Percentiles rank a stretch among this genome's conserved stretches.
Conservation (phyloP, 2,113 vertebrate genomes). For the Lutjanus erythropterus region DNA sequence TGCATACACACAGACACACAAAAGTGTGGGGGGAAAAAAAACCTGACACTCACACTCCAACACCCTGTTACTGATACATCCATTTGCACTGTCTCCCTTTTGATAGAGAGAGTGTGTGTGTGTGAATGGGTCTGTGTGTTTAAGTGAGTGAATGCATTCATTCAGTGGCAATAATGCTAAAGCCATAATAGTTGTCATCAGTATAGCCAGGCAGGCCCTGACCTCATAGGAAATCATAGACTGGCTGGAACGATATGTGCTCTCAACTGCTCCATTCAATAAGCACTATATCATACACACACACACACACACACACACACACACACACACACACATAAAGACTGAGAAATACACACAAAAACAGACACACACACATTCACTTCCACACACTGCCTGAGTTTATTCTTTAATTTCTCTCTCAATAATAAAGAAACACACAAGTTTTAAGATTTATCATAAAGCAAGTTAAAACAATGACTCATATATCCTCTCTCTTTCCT, state of each 20-base stretch:
- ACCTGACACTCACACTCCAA: background rate
- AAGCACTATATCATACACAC: conserved; percentile 42
- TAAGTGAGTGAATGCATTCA: conserved; percentile 28
- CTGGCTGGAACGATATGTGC: conserved; percentile 45
- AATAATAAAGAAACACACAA: background rate
- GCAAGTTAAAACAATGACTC: background rate
- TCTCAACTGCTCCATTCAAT: conserved; percentile 46
- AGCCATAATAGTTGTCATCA: conserved; percentile 55
- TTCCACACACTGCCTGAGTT: background rate
- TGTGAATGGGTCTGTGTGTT: conserved; percentile 14
- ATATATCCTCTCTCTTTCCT: background rate
- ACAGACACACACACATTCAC: conserved; percentile 3
- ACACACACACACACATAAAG: conserved; percentile 9
- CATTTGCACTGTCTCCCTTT: background rate
- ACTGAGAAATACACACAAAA: too few species aligned
- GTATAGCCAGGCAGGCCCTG: conserved; percentile 46
- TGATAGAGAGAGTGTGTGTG: background rate
- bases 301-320: conserved; percentile 6
- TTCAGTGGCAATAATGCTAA: conserved; percentile 46
- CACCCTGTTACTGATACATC: background rate
- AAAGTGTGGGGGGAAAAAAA: background rate
- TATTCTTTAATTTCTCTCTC: background rate
- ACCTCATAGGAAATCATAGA: conserved; percentile 50
- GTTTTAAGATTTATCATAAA: background rate
- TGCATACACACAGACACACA: background rate